phyloP scores from a whole-genome alignment of 2,113 vertebrate genomes.

The Gorsachius goisagi region DNA sequence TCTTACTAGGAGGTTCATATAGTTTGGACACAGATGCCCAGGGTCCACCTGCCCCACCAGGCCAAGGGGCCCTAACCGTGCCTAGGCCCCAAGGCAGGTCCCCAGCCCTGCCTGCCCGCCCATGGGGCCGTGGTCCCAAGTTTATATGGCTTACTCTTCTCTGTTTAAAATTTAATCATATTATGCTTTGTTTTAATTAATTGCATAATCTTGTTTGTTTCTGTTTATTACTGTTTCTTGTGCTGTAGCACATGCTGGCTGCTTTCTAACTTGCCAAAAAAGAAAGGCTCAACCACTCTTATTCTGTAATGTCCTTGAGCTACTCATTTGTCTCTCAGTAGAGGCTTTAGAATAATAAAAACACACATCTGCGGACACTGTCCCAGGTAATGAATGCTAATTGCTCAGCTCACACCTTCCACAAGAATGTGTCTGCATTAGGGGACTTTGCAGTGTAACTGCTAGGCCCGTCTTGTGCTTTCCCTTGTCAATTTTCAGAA shows the following conservation, averaged over 20 bases:
- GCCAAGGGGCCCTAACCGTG: too few species aligned
- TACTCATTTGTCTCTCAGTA: neutral
- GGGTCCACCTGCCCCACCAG: too few species aligned
- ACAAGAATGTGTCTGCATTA: neutral
- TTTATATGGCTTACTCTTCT: neutral
- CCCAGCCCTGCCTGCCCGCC: too few species aligned
- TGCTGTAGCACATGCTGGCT: neutral
- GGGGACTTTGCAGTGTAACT: neutral
- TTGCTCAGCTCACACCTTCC: neutral
- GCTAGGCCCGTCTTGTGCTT: neutral
- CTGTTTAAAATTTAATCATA: neutral
- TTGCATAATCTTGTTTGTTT: neutral
- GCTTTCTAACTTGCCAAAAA: neutral
- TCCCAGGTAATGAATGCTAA: neutral
- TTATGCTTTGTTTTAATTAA: neutral
- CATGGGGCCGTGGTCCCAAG: too few species aligned
- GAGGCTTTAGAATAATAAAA: neutral
- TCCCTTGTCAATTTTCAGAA: neutral
- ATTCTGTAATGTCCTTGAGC: neutral
- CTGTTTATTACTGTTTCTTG: neutral
- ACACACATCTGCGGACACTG: neutral
- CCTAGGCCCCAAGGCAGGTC: too few species aligned
- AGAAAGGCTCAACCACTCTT: neutral
- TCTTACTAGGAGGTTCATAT: neutral
- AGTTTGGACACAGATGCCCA: neutral